Percentiles rank a stretch among this genome's conserved stretches.
phyloP scores from a whole-genome alignment of 2,797 vertebrate species.

The Pangasius krempfi region DNA sequence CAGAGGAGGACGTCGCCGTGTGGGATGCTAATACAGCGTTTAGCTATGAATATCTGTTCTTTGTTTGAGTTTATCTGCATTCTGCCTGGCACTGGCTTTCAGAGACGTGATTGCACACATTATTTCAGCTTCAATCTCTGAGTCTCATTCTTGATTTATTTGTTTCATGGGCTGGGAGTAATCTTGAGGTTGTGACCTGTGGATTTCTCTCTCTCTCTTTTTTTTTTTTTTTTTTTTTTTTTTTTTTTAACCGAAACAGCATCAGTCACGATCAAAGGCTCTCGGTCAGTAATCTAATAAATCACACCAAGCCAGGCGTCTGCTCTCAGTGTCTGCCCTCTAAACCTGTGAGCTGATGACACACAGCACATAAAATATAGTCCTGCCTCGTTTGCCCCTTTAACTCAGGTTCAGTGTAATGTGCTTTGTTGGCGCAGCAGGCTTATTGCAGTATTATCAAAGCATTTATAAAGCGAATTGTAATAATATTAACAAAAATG shows the following conservation, averaged over 20 bases:
- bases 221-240: background rate
- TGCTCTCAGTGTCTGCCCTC: conserved; percentile 73
- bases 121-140: conserved; percentile 46
- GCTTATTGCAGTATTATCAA: background rate
- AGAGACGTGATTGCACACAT: conserved; percentile 42
- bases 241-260: conserved; percentile 66
- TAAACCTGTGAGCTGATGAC: conserved; percentile 66
- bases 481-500: too few relatives aligned
- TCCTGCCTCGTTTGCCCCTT: conserved; percentile 64
- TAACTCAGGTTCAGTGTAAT: conserved; percentile 36
- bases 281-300: conserved; percentile 73
- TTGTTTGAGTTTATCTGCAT: conserved; percentile 47
- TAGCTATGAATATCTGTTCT: conserved; percentile 44
- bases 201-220: background rate
- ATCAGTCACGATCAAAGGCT: conserved; percentile 73
- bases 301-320: conserved; percentile 66
- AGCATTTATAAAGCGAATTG: background rate
- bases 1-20: conserved; percentile 30
- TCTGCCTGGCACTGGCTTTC: conserved; percentile 30
- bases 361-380: conserved; percentile 70
- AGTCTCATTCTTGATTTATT: conserved; percentile 66
- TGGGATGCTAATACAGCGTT: conserved; percentile 45
- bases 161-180: conserved; percentile 68
- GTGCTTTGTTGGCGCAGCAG: background rate
- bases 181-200: conserved; percentile 54